These are phyloP conservation scores for Aphidius colemani DNA, from an alignment of 2,888 invertebrate genomes.

Conservation along the genomic window DNA sequence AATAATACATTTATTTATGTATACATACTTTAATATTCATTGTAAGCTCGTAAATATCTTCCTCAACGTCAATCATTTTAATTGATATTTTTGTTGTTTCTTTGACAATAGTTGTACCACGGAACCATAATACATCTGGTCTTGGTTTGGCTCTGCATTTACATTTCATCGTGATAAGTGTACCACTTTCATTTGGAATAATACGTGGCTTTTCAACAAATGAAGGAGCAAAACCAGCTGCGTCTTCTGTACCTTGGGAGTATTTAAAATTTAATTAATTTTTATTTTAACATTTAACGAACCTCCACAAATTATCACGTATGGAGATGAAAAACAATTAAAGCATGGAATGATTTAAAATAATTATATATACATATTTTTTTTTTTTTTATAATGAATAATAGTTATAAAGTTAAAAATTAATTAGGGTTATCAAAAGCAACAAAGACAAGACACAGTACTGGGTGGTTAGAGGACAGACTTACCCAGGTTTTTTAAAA, in stretches of 20 bases:
- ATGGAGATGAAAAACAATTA: not conserved
- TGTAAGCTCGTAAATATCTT: slow-evolving; percentile 85
- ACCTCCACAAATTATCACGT: not conserved
- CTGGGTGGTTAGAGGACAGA: too few species aligned
- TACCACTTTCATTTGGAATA: slow-evolving; percentile 97
- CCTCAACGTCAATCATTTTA: slow-evolving; percentile 75
- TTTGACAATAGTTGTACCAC: slow-evolving; percentile 83
- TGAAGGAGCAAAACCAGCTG: slow-evolving; percentile 91
- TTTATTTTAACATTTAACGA: not conserved
- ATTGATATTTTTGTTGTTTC: slow-evolving; percentile 85
- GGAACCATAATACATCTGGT: slow-evolving; percentile 93
- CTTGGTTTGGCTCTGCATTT: slow-evolving; percentile 93
- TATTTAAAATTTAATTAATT: slow-evolving; percentile 33
- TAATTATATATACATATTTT: too few species aligned
- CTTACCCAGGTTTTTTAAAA: too few species aligned
- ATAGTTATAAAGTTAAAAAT: too few species aligned
- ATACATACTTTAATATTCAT: slow-evolving; percentile 75
- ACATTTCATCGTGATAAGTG: slow-evolving; percentile 96
- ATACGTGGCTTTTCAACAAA: slow-evolving; percentile 99
- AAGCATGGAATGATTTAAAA: too few species aligned
- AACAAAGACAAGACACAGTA: too few species aligned
- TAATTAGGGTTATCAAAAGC: too few species aligned
- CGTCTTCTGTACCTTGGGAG: slow-evolving; percentile 85
- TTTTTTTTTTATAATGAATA: too few species aligned
- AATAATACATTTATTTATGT: slow-evolving; percentile 4